Conservation (phyloP, 2,888 invertebrate species). For the Drosophila conformis region DNA sequence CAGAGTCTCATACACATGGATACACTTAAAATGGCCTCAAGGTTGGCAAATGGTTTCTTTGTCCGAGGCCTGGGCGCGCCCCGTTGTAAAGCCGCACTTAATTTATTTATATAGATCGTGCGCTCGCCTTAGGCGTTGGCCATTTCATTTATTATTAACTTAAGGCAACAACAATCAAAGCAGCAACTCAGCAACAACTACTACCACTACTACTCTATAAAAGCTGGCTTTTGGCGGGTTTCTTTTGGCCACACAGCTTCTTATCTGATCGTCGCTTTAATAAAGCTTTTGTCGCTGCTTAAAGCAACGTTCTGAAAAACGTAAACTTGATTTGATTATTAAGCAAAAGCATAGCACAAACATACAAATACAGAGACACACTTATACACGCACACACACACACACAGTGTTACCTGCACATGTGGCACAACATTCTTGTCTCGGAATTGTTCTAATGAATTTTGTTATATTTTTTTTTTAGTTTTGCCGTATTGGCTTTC, state of each 20-base stretch:
- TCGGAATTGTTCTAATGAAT: slow-evolving; percentile 79
- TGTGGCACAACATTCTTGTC: slow-evolving; percentile 72
- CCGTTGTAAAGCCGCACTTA: slow-evolving; percentile 63
- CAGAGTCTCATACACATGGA: neutral
- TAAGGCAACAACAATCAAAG: slow-evolving; percentile 30
- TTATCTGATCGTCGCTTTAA: slow-evolving; percentile 77
- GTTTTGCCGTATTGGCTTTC: slow-evolving; percentile 4
- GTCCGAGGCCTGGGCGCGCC: slow-evolving; percentile 67
- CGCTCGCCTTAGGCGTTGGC: slow-evolving; percentile 76
- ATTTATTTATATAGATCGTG: slow-evolving; percentile 79
- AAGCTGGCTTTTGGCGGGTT: slow-evolving; percentile 46
- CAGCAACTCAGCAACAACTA: slow-evolving; percentile 4
- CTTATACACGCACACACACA: slow-evolving; percentile 1
- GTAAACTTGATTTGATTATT: slow-evolving; percentile 78
- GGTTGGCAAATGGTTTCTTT: slow-evolving; percentile 73
- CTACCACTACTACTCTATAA: slow-evolving; percentile 2
- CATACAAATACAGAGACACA: slow-evolving; percentile 10
- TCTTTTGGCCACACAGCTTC: slow-evolving; percentile 56
- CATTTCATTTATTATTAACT: slow-evolving; percentile 69
- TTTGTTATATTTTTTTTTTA: slow-evolving; percentile 54
- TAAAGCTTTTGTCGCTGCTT: slow-evolving; percentile 71
- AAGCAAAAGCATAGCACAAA: slow-evolving; percentile 50
- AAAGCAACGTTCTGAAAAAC: slow-evolving; percentile 61
- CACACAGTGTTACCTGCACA: slow-evolving; percentile 1
- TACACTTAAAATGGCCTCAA: slow-evolving; percentile 43